Evolutionary conservation across 2,888 invertebrate genomes (phyloP).

Genomic region (Thyatira batis): DNA sequence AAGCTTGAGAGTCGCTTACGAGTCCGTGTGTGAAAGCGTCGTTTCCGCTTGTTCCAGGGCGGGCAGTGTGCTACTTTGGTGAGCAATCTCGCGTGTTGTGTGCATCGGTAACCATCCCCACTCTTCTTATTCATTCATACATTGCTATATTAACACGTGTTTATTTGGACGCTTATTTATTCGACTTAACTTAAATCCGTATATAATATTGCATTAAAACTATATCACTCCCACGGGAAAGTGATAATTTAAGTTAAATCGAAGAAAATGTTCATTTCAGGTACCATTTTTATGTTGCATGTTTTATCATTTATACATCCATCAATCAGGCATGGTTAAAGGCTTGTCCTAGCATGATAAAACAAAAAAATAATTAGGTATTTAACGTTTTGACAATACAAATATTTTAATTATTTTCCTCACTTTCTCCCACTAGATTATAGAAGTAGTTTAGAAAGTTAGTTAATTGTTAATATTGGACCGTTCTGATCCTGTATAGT

Average conservation of each 20-base stretch:
- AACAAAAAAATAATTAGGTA: conserved; percentile 9
- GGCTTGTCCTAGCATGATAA: conserved; percentile 21
- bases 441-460: conserved; percentile 18
- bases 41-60: conserved; percentile 87
- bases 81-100: conserved; percentile 97
- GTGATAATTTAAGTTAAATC: conserved; percentile 42
- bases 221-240: neutral
- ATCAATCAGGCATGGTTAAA: conserved; percentile 38
- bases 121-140: conserved; percentile 85
- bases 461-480: too few relatives aligned
- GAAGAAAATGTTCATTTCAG: conserved; percentile 53
- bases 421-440: conserved; percentile 31
- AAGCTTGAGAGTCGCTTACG: conserved; percentile 11
- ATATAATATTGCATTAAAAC: neutral
- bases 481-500: neutral
- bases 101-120: conserved; percentile 95
- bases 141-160: conserved; percentile 75
- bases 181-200: conserved; percentile 42
- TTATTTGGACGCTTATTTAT: conserved; percentile 60
- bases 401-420: conserved; percentile 10
- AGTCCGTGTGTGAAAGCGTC: conserved; percentile 66
- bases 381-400: conserved; percentile 22
- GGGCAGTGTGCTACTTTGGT: conserved; percentile 96
- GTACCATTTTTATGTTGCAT: conserved; percentile 69
- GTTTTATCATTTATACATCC: conserved; percentile 58